phyloP scores from a whole-genome alignment of 1,140 invertebrate species.

The Sitophilus oryzae region DNA sequence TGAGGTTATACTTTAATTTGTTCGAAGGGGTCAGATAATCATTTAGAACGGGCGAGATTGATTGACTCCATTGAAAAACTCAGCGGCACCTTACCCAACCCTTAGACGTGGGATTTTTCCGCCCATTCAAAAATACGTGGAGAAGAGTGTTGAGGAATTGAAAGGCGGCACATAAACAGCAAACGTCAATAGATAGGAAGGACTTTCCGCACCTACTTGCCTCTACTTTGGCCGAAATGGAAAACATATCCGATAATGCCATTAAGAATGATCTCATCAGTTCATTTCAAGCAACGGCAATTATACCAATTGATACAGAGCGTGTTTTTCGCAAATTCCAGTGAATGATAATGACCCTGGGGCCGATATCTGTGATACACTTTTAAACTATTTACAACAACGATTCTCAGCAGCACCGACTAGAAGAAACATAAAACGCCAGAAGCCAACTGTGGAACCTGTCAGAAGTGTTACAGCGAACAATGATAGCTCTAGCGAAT shows the following conservation, averaged over 20 bases:
- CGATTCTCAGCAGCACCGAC: conserved; percentile 12
- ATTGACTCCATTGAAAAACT: not conserved
- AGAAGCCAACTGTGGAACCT: conserved; percentile 18
- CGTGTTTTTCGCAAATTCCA: conserved; percentile 19
- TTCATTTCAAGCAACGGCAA: conserved; percentile 18
- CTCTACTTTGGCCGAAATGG: conserved; percentile 11
- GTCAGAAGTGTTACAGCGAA: conserved; percentile 16
- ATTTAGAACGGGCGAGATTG: not conserved
- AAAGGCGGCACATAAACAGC: conserved; percentile 12
- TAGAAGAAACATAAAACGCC: conserved; percentile 10
- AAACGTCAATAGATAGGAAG: conserved; percentile 13
- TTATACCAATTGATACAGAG: conserved; percentile 11
- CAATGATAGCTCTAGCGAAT: conserved; percentile 12
- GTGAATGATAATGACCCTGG: too few relatives aligned
- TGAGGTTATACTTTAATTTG: not conserved
- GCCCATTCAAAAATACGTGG: conserved; percentile 10
- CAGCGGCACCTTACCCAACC: conserved; percentile 40
- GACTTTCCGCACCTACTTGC: conserved; percentile 14
- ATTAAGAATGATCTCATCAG: conserved; percentile 16
- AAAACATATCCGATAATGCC: conserved; percentile 14
- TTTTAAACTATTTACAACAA: conserved; percentile 22
- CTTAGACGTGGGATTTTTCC: conserved; percentile 42
- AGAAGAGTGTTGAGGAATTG: conserved; percentile 3
- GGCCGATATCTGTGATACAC: not conserved
- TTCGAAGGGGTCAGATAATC: not conserved